Conservation (phyloP, 2,888 invertebrate genomes). For the Cheilosia grossa region DNA sequence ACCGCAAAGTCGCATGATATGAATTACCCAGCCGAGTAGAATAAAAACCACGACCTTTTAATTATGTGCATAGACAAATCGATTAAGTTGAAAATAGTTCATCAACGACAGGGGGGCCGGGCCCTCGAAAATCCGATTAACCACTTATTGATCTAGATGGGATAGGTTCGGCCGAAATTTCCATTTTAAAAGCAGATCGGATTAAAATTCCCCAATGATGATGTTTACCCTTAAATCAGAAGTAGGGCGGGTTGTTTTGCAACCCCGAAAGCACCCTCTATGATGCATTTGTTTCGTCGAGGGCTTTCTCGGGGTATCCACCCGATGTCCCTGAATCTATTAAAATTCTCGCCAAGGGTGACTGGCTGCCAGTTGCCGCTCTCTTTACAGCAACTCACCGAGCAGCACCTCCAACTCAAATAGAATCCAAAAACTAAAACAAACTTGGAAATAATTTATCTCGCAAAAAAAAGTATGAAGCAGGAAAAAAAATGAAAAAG, state of each 20-base stretch:
- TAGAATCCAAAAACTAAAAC: constrained; percentile 15
- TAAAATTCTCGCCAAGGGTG: constrained; percentile 22
- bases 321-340: constrained; percentile 27
- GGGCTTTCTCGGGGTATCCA: not conserved
- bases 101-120: not conserved
- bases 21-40: not conserved
- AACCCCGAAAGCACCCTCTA: not conserved
- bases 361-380: not conserved
- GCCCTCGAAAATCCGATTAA: constrained; percentile 12
- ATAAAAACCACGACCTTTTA: constrained; percentile 15
- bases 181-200: constrained; percentile 8
- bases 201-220: constrained; percentile 20
- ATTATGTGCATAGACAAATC: constrained; percentile 42
- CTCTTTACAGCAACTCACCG: not conserved
- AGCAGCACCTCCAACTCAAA: not conserved
- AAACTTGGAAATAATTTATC: constrained; percentile 8
- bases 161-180: constrained; percentile 20
- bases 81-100: constrained; percentile 35
- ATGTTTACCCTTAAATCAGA: constrained; percentile 25
- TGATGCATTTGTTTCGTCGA: not conserved
- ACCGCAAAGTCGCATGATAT: constrained; percentile 1
- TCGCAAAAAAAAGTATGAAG: too few relatives aligned
- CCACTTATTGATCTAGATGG: constrained; percentile 27
- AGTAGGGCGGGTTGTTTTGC: not conserved
- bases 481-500: constrained; percentile 9